Percentiles rank a stretch among this genome's conserved stretches.
phyloP scores from a whole-genome alignment of 2,797 vertebrate species.

The Antrozous pallidus region DNA sequence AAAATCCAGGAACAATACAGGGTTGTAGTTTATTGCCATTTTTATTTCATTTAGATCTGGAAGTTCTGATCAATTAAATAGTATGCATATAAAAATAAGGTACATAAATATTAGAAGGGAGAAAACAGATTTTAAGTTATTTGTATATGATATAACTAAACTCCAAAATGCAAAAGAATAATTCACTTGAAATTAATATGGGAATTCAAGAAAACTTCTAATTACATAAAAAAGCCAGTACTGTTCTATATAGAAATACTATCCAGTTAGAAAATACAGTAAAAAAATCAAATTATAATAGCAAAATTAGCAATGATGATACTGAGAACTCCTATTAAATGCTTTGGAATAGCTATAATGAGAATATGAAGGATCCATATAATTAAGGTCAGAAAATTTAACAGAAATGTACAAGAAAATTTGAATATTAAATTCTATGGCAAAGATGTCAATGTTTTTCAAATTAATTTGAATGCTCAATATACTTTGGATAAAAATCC shows the following conservation, averaged over 20 bases:
- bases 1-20: conserved; percentile 14
- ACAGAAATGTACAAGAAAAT: not conserved
- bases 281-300: not conserved
- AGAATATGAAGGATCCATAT: not conserved
- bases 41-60: conserved; percentile 26
- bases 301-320: not conserved
- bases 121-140: not conserved
- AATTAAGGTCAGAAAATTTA: not conserved
- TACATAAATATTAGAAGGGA: not conserved
- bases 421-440: not conserved
- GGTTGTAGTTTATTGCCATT: not conserved
- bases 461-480: not conserved
- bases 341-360: not conserved
- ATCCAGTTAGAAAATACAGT: not conserved
- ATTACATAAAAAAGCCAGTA: conserved; percentile 16
- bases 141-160: not conserved
- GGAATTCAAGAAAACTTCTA: conserved; percentile 16
- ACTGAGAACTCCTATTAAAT: conserved; percentile 4
- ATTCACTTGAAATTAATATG: not conserved
- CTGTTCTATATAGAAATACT: not conserved
- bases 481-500: conserved; percentile 18
- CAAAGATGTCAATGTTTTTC: not conserved
- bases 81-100: not conserved
- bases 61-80: conserved; percentile 5
- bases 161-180: not conserved